phyloP scores from a whole-genome alignment of 1,140 invertebrate genomes.

The Drosophila orosa region DNA sequence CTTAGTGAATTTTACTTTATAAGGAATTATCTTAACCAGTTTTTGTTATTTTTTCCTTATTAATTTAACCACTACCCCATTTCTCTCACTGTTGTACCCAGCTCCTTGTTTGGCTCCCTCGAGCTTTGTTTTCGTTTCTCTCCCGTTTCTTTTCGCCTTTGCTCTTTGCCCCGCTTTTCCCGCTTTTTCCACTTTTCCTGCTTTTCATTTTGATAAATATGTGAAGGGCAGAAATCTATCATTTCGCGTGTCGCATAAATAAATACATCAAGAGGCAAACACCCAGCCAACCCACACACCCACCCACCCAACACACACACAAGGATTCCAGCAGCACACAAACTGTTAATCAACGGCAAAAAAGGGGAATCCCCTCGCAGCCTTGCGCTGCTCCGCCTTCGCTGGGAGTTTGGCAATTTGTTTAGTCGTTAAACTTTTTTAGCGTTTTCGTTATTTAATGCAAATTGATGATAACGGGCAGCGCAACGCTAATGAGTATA shows the following conservation, averaged over 20 bases:
- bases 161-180: constrained; percentile 8
- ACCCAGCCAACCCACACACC: background rate
- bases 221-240: constrained; percentile 64
- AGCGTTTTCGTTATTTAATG: constrained; percentile 52
- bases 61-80: background rate
- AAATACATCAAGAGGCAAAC: constrained; percentile 60
- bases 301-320: constrained; percentile 10
- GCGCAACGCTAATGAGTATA: constrained; percentile 42
- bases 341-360: constrained; percentile 45
- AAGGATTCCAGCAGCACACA: constrained; percentile 19
- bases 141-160: constrained; percentile 7
- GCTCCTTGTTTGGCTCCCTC: constrained; percentile 4
- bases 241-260: constrained; percentile 69
- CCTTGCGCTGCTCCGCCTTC: background rate
- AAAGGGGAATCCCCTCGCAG: constrained; percentile 11
- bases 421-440: constrained; percentile 57
- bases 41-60: background rate
- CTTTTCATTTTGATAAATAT: constrained; percentile 69
- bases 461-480: constrained; percentile 59
- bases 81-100: constrained; percentile 5
- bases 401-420: constrained; percentile 54
- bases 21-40: background rate
- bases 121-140: constrained; percentile 42
- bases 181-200: constrained; percentile 19
- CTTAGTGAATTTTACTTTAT: background rate